These are phyloP conservation scores for Cataglyphis altisquamis DNA, from an alignment of 2,888 invertebrate genomes.

Conservation along the genomic window DNA sequence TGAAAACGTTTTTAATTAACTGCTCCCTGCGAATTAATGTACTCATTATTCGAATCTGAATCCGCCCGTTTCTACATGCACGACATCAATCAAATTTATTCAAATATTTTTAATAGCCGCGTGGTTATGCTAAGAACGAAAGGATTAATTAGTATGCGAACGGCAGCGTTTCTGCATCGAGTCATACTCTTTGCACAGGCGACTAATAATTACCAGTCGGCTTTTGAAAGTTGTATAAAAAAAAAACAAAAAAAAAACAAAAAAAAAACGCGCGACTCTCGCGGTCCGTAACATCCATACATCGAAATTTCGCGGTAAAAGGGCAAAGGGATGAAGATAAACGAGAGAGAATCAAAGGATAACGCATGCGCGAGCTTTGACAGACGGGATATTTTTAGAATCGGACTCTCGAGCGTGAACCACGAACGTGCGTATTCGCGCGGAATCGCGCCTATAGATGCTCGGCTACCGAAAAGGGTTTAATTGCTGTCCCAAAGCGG, in stretches of 20 bases:
- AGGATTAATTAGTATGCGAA: slow-evolving; percentile 48
- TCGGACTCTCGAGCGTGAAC: slow-evolving; percentile 25
- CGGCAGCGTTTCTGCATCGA: slow-evolving; percentile 15
- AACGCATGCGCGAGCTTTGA: slow-evolving; percentile 57
- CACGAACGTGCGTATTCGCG: slow-evolving; percentile 27
- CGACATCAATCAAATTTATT: slow-evolving; percentile 3
- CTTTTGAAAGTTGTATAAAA: slow-evolving; percentile 21
- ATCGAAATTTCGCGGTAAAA: slow-evolving; percentile 40
- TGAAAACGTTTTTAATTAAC: slow-evolving; percentile 33
- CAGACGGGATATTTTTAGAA: slow-evolving; percentile 59
- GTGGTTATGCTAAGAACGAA: slow-evolving; percentile 15
- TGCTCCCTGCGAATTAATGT: slow-evolving; percentile 23
- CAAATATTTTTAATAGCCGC: slow-evolving; percentile 31
- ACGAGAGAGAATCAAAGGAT: slow-evolving; percentile 47
- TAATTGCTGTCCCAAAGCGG: slow-evolving; percentile 57
- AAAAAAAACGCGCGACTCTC: slow-evolving; percentile 7
- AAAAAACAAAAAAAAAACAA: background rate
- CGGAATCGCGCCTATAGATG: slow-evolving; percentile 33
- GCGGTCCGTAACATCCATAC: slow-evolving; percentile 20
- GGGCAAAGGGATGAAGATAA: slow-evolving; percentile 8
- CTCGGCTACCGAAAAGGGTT: slow-evolving; percentile 50
- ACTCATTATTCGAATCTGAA: slow-evolving; percentile 9
- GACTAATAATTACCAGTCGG: slow-evolving; percentile 39
- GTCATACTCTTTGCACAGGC: background rate
- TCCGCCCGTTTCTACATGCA: background rate